phyloP scores from a whole-genome alignment of 1,140 invertebrate genomes.

The Colletes gigas region DNA sequence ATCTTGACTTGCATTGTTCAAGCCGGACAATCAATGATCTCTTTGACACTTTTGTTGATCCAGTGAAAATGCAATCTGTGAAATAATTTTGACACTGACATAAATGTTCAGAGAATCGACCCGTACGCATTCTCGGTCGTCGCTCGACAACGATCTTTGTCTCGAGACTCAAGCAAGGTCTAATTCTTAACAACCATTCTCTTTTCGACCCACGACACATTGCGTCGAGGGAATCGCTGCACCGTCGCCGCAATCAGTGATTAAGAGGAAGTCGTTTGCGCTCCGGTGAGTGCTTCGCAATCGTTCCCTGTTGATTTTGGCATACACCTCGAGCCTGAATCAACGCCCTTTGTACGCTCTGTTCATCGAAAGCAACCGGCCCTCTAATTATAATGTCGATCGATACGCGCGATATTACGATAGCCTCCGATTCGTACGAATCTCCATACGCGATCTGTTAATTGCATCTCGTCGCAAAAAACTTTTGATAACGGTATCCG shows the following conservation, averaged over 20 bases:
- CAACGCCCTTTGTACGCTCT: not conserved
- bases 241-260: not conserved
- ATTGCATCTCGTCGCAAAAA: not conserved
- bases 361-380: slow-evolving; percentile 4
- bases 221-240: not conserved
- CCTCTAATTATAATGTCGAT: slow-evolving; percentile 33
- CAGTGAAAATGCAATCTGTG: too few species aligned
- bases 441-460: not conserved
- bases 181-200: not conserved
- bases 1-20: too few species aligned
- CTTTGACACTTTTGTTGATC: too few species aligned
- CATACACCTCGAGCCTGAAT: slow-evolving; percentile 22
- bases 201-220: not conserved
- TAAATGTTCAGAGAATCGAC: too few species aligned
- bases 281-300: not conserved
- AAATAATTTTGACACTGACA: too few species aligned
- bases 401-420: slow-evolving; percentile 38
- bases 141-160: too few species aligned
- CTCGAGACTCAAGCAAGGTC: too few species aligned
- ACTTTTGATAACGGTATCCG: not conserved
- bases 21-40: too few species aligned
- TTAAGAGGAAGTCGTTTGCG: not conserved
- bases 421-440: too few species aligned
- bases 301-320: slow-evolving; percentile 47
- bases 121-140: too few species aligned